Evolutionary conservation across 2,888 invertebrate genomes (phyloP), one percentile per base, ranked within the genome.

Genomic region (Ceraclea dissimilis): DNA sequence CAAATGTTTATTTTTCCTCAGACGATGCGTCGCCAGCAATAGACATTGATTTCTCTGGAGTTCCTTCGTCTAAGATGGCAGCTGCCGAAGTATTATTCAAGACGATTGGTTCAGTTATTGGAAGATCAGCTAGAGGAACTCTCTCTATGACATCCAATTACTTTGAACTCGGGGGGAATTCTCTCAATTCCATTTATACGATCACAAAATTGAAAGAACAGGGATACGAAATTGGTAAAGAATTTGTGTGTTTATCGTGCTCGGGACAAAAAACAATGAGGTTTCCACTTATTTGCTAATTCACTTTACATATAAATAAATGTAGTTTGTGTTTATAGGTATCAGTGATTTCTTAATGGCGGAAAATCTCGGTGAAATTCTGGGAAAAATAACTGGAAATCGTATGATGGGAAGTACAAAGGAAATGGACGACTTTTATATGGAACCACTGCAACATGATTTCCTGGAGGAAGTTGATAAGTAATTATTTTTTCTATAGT

Each of bases 111-210:
- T 79, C 81, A 2, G 86, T 90, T 0, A 79, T 88, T 18, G 85
- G 85, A 1, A 75, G 83, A 48, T 80, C 86, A 0, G 75, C 80
- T 0, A 74, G 88, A 5, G 77, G 81, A 1, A 78, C 79, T 1
- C 71, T 91, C 6, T 79, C 81, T 0, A 67, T 82, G 0, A 72
- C 81, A 17, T 82, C 86, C 0, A 90, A 90, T 63, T 93, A 92
- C 70, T 93, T 88, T 67, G 85, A 89, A 64, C 76, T 93, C 43
- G 93, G 93, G 1, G 93, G 93, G 11, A 91, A 92, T 67, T 92
- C 92, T 0, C 75, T 93, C 18, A 93, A 93, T 68, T 90, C 92
- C 0, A 86, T 93, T 57, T 86, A 82, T 63, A 90, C 90, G 0
- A 89, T 93, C 5, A 87, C 88, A 0, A 79, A 82, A 66, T 69